Base-by-base conservation (phyloP, 2,888 invertebrate species). In the Platycheirus albimanus region DNA sequence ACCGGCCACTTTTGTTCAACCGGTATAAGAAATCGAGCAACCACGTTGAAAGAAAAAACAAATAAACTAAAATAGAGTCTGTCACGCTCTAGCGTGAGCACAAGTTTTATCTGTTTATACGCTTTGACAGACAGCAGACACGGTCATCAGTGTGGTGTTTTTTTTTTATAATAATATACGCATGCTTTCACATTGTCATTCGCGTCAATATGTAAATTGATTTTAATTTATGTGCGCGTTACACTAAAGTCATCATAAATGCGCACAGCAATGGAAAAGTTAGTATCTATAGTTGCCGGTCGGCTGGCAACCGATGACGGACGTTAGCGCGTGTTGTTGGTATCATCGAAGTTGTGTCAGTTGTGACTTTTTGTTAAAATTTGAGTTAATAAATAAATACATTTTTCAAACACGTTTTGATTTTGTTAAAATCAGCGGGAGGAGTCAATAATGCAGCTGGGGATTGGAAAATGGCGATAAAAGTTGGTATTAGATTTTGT, bases 201-300 rank as follows among this genome's bases (percentile, higher is more conserved):
- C 64, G 74, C 83, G 69, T 83, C 69, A 69, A 56, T 72, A 72
- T 83, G 83, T 83, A 74, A 83, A 83, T 77, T 83, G 69, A 74
- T 72, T 83, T 83, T 64, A 77, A 83, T 79, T 74, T 79, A 74
- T 79, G 69, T 83, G 77, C 66, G 67, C 36, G 75, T 64, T 58
- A 56, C 41, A 49, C 33, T 75, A 7, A 47, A 70, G 49, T 80
- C 80, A 75, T 81, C 71, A 71, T 63, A 61, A 24, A 4, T 15
- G 8, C 36, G 20, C 33, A 36, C 13, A 19, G 15, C n/a, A n/a
- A n/a, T 24, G 24, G 24, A 4, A 6, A 4, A 6, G 13, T n/a
- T n/a, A n/a, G n/a, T n/a, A n/a, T n/a, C n/a, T n/a, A n/a, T n/a
- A n/a, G 30, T 20, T 41, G 28, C 20, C 17, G 24, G 24, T 58